These are phyloP conservation scores for Germaria angustata DNA, from an alignment of 2,888 invertebrate genomes.

Conservation along the genomic window DNA sequence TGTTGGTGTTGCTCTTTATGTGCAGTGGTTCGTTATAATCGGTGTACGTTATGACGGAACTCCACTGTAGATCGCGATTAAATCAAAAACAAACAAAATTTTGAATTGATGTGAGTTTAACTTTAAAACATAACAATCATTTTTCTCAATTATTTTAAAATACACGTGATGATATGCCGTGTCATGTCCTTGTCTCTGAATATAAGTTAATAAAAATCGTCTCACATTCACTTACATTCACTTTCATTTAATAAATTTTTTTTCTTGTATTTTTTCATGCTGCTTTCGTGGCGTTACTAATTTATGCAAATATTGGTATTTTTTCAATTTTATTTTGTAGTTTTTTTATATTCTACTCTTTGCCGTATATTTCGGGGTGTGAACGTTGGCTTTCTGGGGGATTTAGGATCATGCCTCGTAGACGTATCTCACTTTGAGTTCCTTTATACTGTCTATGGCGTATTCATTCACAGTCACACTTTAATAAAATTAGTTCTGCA, in stretches of 20 bases:
- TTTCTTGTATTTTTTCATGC: not conserved
- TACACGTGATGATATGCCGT: not conserved
- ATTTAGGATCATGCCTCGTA: not conserved
- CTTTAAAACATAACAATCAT: too few relatives aligned
- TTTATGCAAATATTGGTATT: slow-evolving; percentile 78
- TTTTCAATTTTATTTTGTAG: slow-evolving; percentile 52
- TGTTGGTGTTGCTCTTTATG: too few relatives aligned
- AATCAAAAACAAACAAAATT: too few relatives aligned
- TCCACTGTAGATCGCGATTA: too few relatives aligned
- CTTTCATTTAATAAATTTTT: slow-evolving; percentile 26
- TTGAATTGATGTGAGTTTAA: too few relatives aligned
- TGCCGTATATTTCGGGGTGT: slow-evolving; percentile 28
- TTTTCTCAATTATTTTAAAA: not conserved
- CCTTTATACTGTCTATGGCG: not conserved
- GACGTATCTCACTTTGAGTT: not conserved
- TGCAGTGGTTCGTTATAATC: too few relatives aligned
- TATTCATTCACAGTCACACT: slow-evolving; percentile 67
- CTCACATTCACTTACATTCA: slow-evolving; percentile 42
- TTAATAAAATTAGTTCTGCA: slow-evolving; percentile 75
- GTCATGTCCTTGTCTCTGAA: not conserved
- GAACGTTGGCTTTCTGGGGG: slow-evolving; percentile 19
- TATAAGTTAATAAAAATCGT: not conserved
- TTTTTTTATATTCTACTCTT: slow-evolving; percentile 7
- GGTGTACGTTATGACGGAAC: too few relatives aligned
- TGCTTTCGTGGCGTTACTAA: slow-evolving; percentile 72